Percentiles rank a stretch among this genome's conserved stretches.
Evolutionary conservation across 2,113 vertebrate species (phyloP).

Genomic region (Aspiorhynchus laticeps): DNA sequence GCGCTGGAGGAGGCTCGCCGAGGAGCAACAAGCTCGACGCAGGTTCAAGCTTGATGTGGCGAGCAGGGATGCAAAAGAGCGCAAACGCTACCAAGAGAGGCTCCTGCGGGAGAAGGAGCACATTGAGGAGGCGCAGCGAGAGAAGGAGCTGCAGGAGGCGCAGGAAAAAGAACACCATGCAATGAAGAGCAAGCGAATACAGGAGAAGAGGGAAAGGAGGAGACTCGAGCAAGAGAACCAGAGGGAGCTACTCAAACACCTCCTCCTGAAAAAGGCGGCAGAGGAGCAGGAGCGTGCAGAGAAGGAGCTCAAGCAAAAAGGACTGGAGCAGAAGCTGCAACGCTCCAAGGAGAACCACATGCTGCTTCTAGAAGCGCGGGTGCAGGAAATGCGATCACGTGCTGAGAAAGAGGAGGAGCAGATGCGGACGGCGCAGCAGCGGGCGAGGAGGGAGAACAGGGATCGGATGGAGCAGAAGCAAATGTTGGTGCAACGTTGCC

Average conservation of each 20-base stretch:
- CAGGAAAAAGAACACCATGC: constrained; percentile 66
- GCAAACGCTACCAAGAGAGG: constrained; percentile 65
- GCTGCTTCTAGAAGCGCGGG: constrained; percentile 54
- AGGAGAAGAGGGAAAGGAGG: constrained; percentile 54
- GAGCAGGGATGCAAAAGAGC: constrained; percentile 55
- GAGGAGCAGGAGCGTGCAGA: constrained; percentile 72
- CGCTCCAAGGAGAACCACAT: constrained; percentile 56
- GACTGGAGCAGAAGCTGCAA: constrained; percentile 67
- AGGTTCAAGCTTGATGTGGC: constrained; percentile 53
- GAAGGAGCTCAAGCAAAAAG: constrained; percentile 63
- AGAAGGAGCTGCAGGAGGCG: constrained; percentile 58
- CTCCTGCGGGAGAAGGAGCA: constrained; percentile 62
- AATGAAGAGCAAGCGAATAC: constrained; percentile 57
- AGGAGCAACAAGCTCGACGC: constrained; percentile 64
- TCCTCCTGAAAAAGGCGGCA: constrained; percentile 71
- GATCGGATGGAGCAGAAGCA: constrained; percentile 63
- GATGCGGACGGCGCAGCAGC: constrained; percentile 59
- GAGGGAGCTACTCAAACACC: constrained; percentile 70
- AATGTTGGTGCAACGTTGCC: constrained; percentile 64
- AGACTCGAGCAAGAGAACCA: constrained; percentile 68
- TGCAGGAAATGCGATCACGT: constrained; percentile 63
- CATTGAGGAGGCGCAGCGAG: constrained; percentile 51
- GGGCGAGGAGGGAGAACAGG: constrained; percentile 54
- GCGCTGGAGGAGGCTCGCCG: constrained; percentile 56
- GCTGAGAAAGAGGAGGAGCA: constrained; percentile 65